Evolutionary conservation across 2,888 invertebrate species (phyloP).

Genomic region (Rhagonycha lutea): DNA sequence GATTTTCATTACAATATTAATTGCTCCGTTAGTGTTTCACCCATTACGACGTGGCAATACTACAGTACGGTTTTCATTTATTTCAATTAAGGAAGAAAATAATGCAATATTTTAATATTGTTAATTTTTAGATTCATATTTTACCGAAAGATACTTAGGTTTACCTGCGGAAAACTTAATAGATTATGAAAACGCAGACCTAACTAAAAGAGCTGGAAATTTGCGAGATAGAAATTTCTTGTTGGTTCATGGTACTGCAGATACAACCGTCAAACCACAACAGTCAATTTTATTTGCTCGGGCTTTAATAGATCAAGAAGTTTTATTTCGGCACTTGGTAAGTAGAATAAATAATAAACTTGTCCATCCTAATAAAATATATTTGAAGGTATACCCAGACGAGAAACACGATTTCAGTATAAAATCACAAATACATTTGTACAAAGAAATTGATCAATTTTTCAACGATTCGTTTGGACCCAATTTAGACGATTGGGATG

Average conservation of each 20-base stretch:
- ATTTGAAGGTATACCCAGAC: slow-evolving; percentile 80
- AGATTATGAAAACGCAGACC: slow-evolving; percentile 77
- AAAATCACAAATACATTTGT: slow-evolving; percentile 75
- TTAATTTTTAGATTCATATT: slow-evolving; percentile 74
- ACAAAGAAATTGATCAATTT: slow-evolving; percentile 84
- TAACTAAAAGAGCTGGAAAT: slow-evolving; percentile 78
- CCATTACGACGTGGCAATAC: slow-evolving; percentile 82
- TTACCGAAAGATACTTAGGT: slow-evolving; percentile 89
- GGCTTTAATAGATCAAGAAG: slow-evolving; percentile 79
- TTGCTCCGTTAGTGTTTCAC: slow-evolving; percentile 85
- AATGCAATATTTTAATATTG: neutral
- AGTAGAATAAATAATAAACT: slow-evolving; percentile 31
- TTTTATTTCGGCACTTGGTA: slow-evolving; percentile 85
- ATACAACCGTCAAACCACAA: slow-evolving; percentile 83
- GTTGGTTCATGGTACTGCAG: slow-evolving; percentile 82
- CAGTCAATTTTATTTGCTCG: slow-evolving; percentile 84
- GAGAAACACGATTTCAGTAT: slow-evolving; percentile 76
- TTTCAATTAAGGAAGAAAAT: neutral
- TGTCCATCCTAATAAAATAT: neutral
- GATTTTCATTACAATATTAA: slow-evolving; percentile 77
- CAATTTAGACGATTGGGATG: slow-evolving; percentile 53
- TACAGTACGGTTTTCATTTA: slow-evolving; percentile 64
- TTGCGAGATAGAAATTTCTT: slow-evolving; percentile 70
- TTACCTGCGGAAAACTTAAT: slow-evolving; percentile 67
- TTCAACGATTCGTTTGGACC: slow-evolving; percentile 81